These are phyloP conservation scores for Pteronotus mesoamericanus DNA, from an alignment of 2,797 vertebrate genomes.

Conservation along the genomic window DNA sequence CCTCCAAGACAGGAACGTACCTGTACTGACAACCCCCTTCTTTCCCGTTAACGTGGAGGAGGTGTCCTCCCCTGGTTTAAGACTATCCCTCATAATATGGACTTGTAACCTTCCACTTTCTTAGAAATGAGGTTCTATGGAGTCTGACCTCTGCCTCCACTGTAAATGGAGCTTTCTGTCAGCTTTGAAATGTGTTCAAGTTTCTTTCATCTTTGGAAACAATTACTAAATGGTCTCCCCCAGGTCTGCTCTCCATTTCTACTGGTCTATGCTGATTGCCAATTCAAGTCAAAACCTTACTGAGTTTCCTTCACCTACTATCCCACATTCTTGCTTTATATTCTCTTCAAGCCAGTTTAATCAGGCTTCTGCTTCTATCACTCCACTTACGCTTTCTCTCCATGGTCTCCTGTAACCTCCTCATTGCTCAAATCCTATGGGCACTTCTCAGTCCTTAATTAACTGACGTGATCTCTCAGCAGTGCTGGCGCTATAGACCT, in stretches of 20 bases:
- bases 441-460: background rate
- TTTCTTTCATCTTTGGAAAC: slow-evolving; percentile 14
- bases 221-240: background rate
- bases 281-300: background rate
- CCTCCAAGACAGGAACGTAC: background rate
- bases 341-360: background rate
- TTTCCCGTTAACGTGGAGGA: background rate
- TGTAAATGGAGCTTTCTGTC: background rate
- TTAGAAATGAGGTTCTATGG: background rate
- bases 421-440: background rate
- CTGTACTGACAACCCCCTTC: background rate
- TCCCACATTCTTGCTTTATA: background rate
- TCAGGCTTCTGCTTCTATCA: background rate
- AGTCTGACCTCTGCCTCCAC: background rate
- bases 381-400: background rate
- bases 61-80: background rate
- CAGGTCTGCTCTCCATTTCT: background rate
- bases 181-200: background rate
- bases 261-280: background rate
- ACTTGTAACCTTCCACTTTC: background rate
- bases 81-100: background rate
- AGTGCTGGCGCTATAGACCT: background rate
- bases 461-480: background rate
- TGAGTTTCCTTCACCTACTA: background rate
- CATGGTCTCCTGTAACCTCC: background rate